Evolutionary conservation across 2,797 vertebrate species (phyloP), one percentile per base, ranked within the genome.

Genomic region (Percopsis omiscomaycus): DNA sequence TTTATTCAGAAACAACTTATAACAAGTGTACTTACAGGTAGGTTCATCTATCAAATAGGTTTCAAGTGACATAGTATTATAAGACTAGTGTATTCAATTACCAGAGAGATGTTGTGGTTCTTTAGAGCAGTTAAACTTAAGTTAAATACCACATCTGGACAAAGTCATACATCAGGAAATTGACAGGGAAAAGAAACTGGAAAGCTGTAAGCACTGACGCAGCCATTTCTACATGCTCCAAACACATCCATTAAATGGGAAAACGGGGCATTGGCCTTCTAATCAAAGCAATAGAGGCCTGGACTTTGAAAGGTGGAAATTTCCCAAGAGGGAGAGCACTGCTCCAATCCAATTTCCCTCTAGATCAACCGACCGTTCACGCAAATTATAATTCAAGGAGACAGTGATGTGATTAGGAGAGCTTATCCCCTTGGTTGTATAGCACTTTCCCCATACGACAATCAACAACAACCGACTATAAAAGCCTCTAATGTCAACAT

Each of bases 261-360:
- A 76, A 69, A 61, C 61, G 56, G 56, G 5, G 55, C 63, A 62
- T 14, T 56, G 69, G 30, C 44, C 64, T n/a, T 69, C 62, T 71
- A 84, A 79, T 84, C 72, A 81, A 58, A 78, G 69, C 68, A 64
- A n/a, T 55, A 62, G 32, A 30, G 57, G 60, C 73, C 63, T 55
- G 66, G 46, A 73, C 64, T 84, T 78, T 66, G 49, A 71, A 81
- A 76, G 65, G 80, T 71, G 74, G 62, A 84, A 77, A 89, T 81
- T 84, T 86, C 84, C 83, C 83, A 9, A 15, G 86, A 78, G 83
- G 73, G 58, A 68, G 55, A 15, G 64, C 59, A 48, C 73, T 75
- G 73, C 73, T 86, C 77, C 73, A 86, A 83, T 81, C 78, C 79
- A 87, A 84, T 86, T 89, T 86, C 80, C 83, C 75, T 71, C 64